Evolutionary conservation across 2,113 vertebrate species (phyloP).

Genomic region (Buteo buteo): DNA sequence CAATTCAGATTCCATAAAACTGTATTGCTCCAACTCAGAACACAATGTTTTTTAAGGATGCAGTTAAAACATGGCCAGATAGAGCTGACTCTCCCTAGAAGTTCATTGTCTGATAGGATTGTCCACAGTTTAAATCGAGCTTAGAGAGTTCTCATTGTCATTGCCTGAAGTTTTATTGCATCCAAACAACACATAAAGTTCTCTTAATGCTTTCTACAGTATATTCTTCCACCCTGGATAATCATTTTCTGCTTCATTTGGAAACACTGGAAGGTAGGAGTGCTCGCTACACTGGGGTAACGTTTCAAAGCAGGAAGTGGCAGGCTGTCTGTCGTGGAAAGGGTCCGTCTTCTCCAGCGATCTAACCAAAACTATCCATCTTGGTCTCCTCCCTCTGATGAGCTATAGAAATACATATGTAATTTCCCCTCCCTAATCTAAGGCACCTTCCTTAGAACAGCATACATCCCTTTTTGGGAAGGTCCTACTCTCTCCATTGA

Average conservation of each 20-base stretch:
- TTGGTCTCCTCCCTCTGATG: neutral
- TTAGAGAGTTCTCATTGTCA: neutral
- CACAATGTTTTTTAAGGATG: neutral
- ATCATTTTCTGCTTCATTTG: neutral
- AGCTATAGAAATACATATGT: neutral
- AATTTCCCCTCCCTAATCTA: neutral
- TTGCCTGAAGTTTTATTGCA: neutral
- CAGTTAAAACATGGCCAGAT: neutral
- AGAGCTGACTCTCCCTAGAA: neutral
- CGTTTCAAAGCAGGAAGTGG: neutral
- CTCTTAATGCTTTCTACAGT: neutral
- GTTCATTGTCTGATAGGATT: neutral
- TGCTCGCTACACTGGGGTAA: neutral
- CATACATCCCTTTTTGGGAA: neutral
- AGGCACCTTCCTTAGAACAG: neutral
- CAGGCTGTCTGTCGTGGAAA: neutral
- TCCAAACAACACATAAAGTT: neutral
- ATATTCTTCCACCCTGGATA: neutral
- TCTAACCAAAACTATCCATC: neutral
- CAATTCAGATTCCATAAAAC: conserved; percentile 32
- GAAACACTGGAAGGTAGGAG: neutral
- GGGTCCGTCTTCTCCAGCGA: neutral
- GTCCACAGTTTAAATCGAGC: neutral
- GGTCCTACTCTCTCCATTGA: neutral
- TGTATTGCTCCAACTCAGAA: neutral